phyloP scores from a whole-genome alignment of 1,140 invertebrate genomes.

The Phenacoccus solenopsis region DNA sequence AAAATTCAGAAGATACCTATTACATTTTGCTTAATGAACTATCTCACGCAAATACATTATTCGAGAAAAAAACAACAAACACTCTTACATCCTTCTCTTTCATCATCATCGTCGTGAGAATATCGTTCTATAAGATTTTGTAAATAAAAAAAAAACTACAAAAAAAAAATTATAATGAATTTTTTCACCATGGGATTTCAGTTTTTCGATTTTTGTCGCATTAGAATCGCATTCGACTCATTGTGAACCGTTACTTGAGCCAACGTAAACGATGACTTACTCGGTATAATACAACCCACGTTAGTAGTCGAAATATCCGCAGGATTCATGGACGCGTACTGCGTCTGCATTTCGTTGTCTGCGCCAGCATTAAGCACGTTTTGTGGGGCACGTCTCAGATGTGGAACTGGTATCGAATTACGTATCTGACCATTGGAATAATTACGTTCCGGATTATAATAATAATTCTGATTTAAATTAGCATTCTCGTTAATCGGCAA shows the following conservation, averaged over 20 bases:
- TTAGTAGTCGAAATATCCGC: background rate
- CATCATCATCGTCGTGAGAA: too few relatives aligned
- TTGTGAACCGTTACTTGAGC: background rate
- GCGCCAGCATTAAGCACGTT: background rate
- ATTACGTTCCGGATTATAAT: background rate
- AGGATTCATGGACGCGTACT: background rate
- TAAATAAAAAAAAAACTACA: too few relatives aligned
- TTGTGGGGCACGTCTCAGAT: background rate
- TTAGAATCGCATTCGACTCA: too few relatives aligned
- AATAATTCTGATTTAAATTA: background rate
- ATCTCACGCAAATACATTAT: too few relatives aligned
- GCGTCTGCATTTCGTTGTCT: background rate
- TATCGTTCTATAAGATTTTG: too few relatives aligned
- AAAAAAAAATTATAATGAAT: too few relatives aligned
- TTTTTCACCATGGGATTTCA: too few relatives aligned
- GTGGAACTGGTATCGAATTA: background rate
- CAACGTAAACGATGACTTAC: background rate
- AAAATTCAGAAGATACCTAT: too few relatives aligned
- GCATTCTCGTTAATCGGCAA: background rate
- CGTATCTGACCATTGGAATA: background rate
- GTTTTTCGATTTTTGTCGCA: too few relatives aligned
- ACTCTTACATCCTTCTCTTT: too few relatives aligned
- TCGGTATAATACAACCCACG: background rate
- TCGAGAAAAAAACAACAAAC: too few relatives aligned
- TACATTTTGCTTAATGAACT: too few relatives aligned